phyloP scores from a whole-genome alignment of 1,140 invertebrate species.

The Armadillidium nasatum region DNA sequence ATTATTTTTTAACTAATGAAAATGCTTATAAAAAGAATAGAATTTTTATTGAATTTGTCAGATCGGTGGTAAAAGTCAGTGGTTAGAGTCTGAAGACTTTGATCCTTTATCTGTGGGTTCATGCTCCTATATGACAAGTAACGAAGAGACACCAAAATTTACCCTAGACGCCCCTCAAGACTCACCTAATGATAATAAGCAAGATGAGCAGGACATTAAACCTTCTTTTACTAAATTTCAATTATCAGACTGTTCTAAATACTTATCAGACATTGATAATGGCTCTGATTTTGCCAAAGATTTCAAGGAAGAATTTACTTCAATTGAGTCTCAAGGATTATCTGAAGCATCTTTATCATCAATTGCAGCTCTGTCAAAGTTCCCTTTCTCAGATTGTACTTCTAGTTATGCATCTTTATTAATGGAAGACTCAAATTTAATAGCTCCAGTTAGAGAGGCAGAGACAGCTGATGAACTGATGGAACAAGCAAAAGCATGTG shows the following conservation, averaged over 20 bases:
- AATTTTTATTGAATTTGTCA: background rate
- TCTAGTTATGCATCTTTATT: background rate
- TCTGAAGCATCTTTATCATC: background rate
- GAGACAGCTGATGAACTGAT: background rate
- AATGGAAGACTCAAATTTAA: background rate
- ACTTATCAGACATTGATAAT: background rate
- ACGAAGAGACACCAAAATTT: background rate
- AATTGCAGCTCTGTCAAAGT: background rate
- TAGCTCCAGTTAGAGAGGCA: background rate
- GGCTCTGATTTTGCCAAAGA: background rate
- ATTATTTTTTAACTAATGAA: too few species aligned
- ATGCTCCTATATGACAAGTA: background rate
- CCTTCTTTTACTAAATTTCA: background rate
- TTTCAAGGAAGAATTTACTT: background rate
- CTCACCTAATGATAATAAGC: background rate
- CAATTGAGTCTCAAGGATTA: background rate
- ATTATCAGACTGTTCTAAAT: background rate
- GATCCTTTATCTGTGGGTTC: background rate
- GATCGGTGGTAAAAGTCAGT: background rate
- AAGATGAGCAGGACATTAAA: background rate
- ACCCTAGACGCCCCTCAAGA: background rate
- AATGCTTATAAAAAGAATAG: too few species aligned
- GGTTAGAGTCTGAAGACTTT: conserved; percentile 10
- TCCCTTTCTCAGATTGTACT: background rate
- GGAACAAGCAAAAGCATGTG: background rate